These are phyloP conservation scores for Antechinus stuartii DNA, from an alignment of 2,113 vertebrate genomes.

Conservation along the genomic window DNA sequence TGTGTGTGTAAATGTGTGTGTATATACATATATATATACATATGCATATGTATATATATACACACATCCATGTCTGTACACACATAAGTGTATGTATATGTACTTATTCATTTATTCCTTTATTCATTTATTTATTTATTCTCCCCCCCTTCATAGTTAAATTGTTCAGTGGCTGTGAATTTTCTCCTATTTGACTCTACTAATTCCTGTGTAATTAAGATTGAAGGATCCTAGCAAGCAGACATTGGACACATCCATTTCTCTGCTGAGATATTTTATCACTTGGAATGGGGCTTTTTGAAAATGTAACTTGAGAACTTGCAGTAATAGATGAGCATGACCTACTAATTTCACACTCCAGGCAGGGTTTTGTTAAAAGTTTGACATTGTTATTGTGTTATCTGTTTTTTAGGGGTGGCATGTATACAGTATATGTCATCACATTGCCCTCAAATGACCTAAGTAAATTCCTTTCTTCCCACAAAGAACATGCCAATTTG, in stretches of 20 bases:
- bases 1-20: slow-evolving; percentile 19
- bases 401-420: slow-evolving; percentile 74
- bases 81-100: not conserved
- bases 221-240: slow-evolving; percentile 23
- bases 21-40: not conserved
- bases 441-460: slow-evolving; percentile 82
- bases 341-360: slow-evolving; percentile 71
- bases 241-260: not conserved
- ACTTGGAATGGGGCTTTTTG: slow-evolving; percentile 65
- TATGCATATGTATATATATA: not conserved
- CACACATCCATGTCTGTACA: not conserved
- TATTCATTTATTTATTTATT: not conserved
- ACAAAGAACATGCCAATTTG: slow-evolving; percentile 79
- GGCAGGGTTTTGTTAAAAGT: slow-evolving; percentile 74
- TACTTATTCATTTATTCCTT: not conserved
- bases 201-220: slow-evolving; percentile 23
- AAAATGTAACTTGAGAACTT: slow-evolving; percentile 79
- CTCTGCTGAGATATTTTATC: slow-evolving; percentile 65
- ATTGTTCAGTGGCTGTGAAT: slow-evolving; percentile 37
- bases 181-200: slow-evolving; percentile 40
- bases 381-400: slow-evolving; percentile 79
- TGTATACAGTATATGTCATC: slow-evolving; percentile 80
- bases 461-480: slow-evolving; percentile 80
- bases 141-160: not conserved
- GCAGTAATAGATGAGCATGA: slow-evolving; percentile 78